Evolutionary conservation across 2,113 vertebrate species (phyloP), one percentile per base, ranked within the genome.

Genomic region (Irena cyanogastra): DNA sequence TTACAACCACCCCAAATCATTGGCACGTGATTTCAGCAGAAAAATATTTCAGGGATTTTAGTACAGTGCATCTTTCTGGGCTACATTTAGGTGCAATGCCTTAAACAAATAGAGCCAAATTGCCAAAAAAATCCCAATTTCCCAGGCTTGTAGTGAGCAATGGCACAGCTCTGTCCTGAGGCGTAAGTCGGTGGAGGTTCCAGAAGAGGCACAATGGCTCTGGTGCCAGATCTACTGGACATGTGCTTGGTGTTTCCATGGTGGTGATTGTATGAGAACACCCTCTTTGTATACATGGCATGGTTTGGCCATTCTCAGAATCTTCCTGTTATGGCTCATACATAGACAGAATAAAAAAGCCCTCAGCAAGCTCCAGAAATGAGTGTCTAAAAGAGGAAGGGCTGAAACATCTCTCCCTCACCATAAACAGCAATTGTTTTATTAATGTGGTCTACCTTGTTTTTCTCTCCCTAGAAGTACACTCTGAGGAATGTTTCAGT

Each of bases 141-240:
- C 24, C 24, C 68, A 61, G 28, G 14, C 27, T 84, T 66, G 28
- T 9, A 44, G 35, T 18, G 6, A 81, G 42, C 20, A 42, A 18
- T 66, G 60, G 22, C 64, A 26, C 20, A 49, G 70, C 31, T 45
- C 45, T 65, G 26, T 74, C 64, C 39, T 30, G 72, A 54, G 31
- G 19, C 0, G 0, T 44, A n/a, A 30, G n/a, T 24, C 2, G 0
- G 1, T 18, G 12, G 41, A 80, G 7, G 24, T 52, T 33, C 13
- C 49, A 56, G 27, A 23, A 80, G 59, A 30, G 53, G 50, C 42
- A 65, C 22, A 45, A 21, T 14, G n/a, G 11, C 63, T 69, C 22
- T 65, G 18, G 20, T 79, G 39, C n/a, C 52, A 44, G 24, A 50
- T n/a, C 28, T 53, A 26, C 47, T 31, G 39, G n/a, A 60, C 24